phyloP scores from a whole-genome alignment of 2,888 invertebrate genomes.

The Zygaena filipendulae region DNA sequence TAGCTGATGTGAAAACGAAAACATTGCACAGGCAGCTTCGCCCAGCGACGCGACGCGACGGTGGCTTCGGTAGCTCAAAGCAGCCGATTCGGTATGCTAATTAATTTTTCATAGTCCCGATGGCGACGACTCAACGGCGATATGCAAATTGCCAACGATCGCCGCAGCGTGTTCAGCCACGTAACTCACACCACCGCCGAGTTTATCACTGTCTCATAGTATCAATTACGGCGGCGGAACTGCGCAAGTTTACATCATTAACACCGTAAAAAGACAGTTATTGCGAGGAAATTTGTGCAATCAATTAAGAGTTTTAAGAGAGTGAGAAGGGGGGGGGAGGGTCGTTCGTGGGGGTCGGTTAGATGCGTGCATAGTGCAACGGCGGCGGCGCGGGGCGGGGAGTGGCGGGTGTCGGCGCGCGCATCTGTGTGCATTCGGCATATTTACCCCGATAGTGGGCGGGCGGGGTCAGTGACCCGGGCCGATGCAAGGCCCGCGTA shows the following conservation, averaged over 20 bases:
- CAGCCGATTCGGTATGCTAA: too few relatives aligned
- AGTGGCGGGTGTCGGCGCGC: constrained; percentile 45
- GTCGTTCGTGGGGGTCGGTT: constrained; percentile 27
- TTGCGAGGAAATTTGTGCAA: constrained; percentile 68
- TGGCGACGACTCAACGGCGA: constrained; percentile 30
- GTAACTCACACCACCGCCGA: constrained; percentile 28
- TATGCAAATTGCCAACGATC: constrained; percentile 32
- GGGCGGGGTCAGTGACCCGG: constrained; percentile 65
- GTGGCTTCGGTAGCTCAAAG: too few relatives aligned
- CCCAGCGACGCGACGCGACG: too few relatives aligned
- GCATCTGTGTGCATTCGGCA: constrained; percentile 69
- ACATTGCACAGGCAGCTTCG: too few relatives aligned
- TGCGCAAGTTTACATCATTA: constrained; percentile 64
- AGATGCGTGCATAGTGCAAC: constrained; percentile 55
- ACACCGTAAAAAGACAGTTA: constrained; percentile 67
- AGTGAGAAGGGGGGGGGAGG: too few relatives aligned
- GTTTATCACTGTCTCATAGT: constrained; percentile 36
- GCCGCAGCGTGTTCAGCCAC: constrained; percentile 20
- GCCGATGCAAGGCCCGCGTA: constrained; percentile 64
- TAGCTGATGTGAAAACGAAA: too few relatives aligned
- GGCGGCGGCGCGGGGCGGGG: constrained; percentile 30
- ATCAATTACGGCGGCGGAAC: constrained; percentile 56
- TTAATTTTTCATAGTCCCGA: constrained; percentile 45
- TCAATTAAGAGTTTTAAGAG: constrained; percentile 67
- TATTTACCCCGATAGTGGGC: constrained; percentile 67